phyloP scores from a whole-genome alignment of 2,888 invertebrate species.

The Scaeva pyrastri region DNA sequence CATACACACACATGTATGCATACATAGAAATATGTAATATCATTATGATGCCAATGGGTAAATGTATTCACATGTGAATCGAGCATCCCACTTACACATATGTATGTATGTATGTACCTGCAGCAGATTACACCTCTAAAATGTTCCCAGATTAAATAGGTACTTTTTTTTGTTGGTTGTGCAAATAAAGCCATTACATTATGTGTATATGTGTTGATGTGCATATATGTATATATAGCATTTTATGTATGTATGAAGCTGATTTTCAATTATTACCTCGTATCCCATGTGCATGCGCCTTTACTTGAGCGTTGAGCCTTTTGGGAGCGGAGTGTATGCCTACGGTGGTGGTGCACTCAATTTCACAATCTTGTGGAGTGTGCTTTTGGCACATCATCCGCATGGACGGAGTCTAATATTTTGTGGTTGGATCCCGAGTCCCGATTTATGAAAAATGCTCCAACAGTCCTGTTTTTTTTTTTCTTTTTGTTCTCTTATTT shows the following conservation, averaged over 20 bases:
- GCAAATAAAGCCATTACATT: conserved; percentile 24
- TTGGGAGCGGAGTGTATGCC: conserved; percentile 29
- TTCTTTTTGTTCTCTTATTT: too few species aligned
- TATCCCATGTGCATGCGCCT: conserved; percentile 25
- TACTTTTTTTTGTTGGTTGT: background rate
- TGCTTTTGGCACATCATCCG: conserved; percentile 49
- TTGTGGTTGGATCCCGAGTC: conserved; percentile 11
- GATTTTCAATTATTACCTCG: conserved; percentile 55
- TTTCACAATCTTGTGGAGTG: conserved; percentile 55
- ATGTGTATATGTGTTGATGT: background rate
- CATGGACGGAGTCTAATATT: conserved; percentile 24
- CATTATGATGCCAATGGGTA: conserved; percentile 33
- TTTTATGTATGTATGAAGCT: background rate
- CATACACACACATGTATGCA: too few species aligned
- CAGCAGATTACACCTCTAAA: conserved; percentile 57
- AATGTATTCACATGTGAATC: conserved; percentile 57
- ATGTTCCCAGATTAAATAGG: conserved; percentile 55
- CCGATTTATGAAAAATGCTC: conserved; percentile 18
- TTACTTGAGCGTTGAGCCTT: background rate
- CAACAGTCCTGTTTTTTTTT: conserved; percentile 27
- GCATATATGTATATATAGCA: background rate
- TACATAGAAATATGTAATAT: background rate
- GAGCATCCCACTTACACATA: conserved; percentile 58
- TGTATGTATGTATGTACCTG: conserved; percentile 33
- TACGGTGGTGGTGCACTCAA: conserved; percentile 54